These are phyloP conservation scores for Lucifuga dentata DNA, from an alignment of 2,113 vertebrate species.

Conservation along the genomic window DNA sequence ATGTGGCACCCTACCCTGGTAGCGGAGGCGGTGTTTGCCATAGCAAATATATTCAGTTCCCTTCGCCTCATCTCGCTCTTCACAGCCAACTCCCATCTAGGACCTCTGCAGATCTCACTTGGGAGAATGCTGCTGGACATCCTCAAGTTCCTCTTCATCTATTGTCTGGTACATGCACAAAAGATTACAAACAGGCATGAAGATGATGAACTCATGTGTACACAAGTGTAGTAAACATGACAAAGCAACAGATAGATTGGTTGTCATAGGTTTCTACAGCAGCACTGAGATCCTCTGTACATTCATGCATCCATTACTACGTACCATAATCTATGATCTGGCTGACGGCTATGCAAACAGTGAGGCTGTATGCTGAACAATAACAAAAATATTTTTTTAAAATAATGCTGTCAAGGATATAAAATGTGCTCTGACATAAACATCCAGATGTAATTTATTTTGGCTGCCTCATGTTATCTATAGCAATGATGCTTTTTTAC, in stretches of 20 bases:
- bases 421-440: no score
- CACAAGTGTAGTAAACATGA: neutral
- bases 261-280: no score
- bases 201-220: neutral
- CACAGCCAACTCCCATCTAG: slow-evolving; percentile 98
- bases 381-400: no score
- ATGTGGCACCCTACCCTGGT: slow-evolving; percentile 99
- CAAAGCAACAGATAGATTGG: neutral
- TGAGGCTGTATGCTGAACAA: no score
- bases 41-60: slow-evolving; percentile 98
- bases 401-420: no score
- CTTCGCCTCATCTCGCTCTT: slow-evolving; percentile 98
- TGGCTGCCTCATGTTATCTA: no score
- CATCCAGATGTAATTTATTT: no score
- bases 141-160: slow-evolving; percentile 99
- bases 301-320: no score
- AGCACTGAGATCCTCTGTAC: no score
- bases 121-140: slow-evolving; percentile 99
- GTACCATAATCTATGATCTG: no score
- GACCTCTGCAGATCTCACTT: slow-evolving; percentile 97
- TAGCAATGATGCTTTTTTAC: no score
- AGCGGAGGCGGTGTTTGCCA: slow-evolving; percentile 97
- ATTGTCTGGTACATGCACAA: slow-evolving; percentile 88
- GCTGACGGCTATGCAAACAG: no score
- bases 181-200: neutral